A percentile compares a stretch with the other conserved stretches of the same genome.
Evolutionary conservation across 2,113 vertebrate genomes (phyloP).

Genomic region (Dasyornis broadbenti): DNA sequence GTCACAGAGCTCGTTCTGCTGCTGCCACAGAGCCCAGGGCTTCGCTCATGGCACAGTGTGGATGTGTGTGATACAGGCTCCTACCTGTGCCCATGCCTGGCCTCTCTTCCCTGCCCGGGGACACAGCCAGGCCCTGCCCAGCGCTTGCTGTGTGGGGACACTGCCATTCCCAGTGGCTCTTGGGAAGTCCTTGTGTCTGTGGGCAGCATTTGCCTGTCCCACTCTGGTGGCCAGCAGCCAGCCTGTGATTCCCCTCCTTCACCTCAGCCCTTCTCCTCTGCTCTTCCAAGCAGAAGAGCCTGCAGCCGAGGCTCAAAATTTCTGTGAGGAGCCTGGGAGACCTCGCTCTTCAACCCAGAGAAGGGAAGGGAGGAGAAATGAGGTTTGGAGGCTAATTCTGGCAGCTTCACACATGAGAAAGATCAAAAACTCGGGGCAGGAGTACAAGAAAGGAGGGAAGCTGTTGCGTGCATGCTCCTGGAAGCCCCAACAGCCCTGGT

Average conservation of each 20-base stretch:
- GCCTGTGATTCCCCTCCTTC: background rate
- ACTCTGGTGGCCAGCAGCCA: background rate
- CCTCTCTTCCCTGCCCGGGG: background rate
- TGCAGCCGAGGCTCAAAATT: background rate
- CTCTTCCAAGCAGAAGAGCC: background rate
- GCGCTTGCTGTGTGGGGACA: rapidly evolving
- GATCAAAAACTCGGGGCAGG: conserved; percentile 17
- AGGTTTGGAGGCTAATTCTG: conserved; percentile 36
- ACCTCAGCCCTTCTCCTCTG: background rate
- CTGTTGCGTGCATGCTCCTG: conserved; percentile 47
- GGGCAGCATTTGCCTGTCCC: background rate
- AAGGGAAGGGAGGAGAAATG: background rate
- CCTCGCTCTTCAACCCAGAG: background rate
- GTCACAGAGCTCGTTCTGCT: background rate
- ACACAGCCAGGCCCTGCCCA: background rate
- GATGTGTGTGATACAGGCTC: rapidly evolving
- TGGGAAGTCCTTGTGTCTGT: background rate
- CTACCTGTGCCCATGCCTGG: background rate
- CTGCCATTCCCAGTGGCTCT: background rate
- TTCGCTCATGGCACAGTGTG: rapidly evolving
- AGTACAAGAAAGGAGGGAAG: conserved; percentile 35
- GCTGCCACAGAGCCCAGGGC: background rate
- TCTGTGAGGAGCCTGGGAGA: background rate
- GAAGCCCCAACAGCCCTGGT: background rate
- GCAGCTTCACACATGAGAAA: background rate